A percentile compares a stretch with the other conserved stretches of the same genome.
phyloP scores from a whole-genome alignment of 2,888 invertebrate species.

The Entomobrya multifasciata region DNA sequence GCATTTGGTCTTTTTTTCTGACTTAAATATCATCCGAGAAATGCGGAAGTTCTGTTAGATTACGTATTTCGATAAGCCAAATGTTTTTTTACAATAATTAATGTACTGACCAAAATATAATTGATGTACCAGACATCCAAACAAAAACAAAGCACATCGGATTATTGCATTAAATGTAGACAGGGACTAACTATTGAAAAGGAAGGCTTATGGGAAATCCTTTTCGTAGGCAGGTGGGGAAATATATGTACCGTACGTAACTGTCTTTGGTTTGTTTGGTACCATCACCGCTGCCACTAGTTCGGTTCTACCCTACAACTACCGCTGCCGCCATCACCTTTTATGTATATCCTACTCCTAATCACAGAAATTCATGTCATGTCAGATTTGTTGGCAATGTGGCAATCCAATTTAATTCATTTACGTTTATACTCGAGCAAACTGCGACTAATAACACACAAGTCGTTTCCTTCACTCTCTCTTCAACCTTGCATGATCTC shows the following conservation, averaged over 20 bases:
- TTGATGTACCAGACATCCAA: no score
- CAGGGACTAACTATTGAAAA: no score
- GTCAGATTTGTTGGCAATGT: constrained; percentile 49
- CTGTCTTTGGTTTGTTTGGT: no score
- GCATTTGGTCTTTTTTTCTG: no score
- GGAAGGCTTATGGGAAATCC: no score
- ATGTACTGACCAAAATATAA: no score
- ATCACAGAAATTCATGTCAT: constrained; percentile 52
- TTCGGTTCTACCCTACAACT: no score
- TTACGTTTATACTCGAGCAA: constrained; percentile 17
- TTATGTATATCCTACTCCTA: neutral
- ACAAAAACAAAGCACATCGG: neutral
- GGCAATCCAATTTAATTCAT: constrained; percentile 61
- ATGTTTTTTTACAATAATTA: no score
- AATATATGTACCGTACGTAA: constrained; percentile 8
- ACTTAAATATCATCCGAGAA: no score
- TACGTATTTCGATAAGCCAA: no score
- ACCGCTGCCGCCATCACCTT: constrained; percentile 27
- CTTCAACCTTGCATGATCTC: neutral
- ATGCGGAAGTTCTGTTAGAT: neutral
- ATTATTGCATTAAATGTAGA: neutral
- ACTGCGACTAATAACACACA: neutral
- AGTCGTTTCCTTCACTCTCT: neutral
- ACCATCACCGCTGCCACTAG: no score
- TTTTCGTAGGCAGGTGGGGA: constrained; percentile 28